Conservation (phyloP, 2,113 vertebrate species). For the Xenus cinereus region DNA sequence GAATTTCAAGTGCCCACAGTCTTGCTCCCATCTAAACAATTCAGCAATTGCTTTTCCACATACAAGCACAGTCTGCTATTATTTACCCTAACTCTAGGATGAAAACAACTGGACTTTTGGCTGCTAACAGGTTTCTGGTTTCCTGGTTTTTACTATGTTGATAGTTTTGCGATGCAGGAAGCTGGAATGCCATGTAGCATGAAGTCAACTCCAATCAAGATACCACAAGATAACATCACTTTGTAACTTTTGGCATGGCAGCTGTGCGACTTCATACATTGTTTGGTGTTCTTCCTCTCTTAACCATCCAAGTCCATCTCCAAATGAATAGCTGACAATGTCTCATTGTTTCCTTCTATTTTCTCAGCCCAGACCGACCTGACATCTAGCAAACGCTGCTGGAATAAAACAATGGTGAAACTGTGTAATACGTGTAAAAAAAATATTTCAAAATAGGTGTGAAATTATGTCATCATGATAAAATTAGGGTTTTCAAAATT, state of each 20-base stretch:
- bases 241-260: neutral
- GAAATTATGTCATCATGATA: conserved; percentile 12
- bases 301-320: neutral
- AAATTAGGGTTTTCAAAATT: neutral
- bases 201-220: conserved; percentile 1
- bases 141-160: neutral
- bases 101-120: neutral
- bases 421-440: neutral
- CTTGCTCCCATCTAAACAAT: neutral
- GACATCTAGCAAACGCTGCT: neutral
- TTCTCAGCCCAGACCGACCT: neutral
- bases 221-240: neutral
- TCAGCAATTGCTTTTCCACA: neutral
- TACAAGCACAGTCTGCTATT: neutral
- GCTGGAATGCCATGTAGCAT: neutral
- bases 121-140: neutral
- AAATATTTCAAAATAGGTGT: conserved; percentile 40
- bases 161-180: neutral
- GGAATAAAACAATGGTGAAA: neutral
- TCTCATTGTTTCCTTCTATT: conserved; percentile 1
- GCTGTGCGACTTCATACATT: neutral
- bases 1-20: neutral
- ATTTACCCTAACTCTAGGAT: neutral
- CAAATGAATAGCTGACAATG: neutral
- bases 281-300: neutral